Percentiles rank a stretch among this genome's conserved stretches.
These are phyloP conservation scores for Drosophila leontia DNA, from an alignment of 1,140 invertebrate genomes.

Conservation along the genomic window DNA sequence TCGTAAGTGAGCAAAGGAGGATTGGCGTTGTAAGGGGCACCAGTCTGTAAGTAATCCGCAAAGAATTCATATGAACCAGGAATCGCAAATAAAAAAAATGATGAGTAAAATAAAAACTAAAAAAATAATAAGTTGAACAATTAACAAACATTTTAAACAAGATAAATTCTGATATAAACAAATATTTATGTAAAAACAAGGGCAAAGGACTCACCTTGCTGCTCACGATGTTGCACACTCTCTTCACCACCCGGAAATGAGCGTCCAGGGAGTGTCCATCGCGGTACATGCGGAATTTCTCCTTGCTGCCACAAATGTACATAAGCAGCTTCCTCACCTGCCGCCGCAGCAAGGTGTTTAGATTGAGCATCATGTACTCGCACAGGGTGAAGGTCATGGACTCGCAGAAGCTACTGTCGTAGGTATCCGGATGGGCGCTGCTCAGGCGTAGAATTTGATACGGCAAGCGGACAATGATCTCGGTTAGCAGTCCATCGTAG, in stretches of 20 bases:
- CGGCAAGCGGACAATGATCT: constrained; percentile 96
- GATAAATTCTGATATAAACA: too few relatives aligned
- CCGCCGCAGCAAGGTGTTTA: constrained; percentile 91
- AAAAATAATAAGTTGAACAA: too few relatives aligned
- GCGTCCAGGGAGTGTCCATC: constrained; percentile 96
- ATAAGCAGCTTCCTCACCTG: constrained; percentile 96
- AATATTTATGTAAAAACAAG: too few relatives aligned
- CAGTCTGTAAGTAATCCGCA: too few relatives aligned
- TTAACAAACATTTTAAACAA: too few relatives aligned
- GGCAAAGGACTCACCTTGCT: constrained; percentile 76
- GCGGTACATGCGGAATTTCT: constrained; percentile 96
- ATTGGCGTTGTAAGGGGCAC: constrained; percentile 83
- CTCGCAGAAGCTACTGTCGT: constrained; percentile 92
- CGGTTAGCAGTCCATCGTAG: constrained; percentile 96
- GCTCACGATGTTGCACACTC: constrained; percentile 83
- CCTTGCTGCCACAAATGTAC: constrained; percentile 97
- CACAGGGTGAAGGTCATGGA: constrained; percentile 93
- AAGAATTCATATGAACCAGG: too few relatives aligned
- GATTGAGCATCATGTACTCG: constrained; percentile 98
- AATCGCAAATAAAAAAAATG: too few relatives aligned
- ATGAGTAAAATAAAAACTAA: too few relatives aligned
- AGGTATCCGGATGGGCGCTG: constrained; percentile 85
- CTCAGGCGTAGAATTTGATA: constrained; percentile 95
- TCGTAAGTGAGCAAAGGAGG: constrained; percentile 91
- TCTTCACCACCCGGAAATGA: constrained; percentile 89